Evolutionary conservation across 1,140 invertebrate genomes (phyloP), one percentile per base, ranked within the genome.

Genomic region (Bombus picipes): DNA sequence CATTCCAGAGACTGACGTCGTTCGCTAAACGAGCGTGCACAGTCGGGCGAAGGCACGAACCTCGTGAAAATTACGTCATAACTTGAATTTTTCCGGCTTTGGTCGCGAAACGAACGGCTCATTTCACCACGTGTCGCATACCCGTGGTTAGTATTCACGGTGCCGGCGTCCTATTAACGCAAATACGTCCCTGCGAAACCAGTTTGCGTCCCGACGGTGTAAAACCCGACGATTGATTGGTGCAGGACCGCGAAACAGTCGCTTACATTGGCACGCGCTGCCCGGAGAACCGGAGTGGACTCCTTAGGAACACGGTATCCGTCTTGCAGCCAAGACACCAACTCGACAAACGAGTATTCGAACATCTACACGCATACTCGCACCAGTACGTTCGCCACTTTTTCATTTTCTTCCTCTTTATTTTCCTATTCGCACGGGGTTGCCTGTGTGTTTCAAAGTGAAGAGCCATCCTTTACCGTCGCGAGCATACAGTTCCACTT

Each of bases 211-310:
- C 87, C 75, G 43, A 83, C 65, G 70, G 71, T 89, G 84, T 89
- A 89, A 89, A 84, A 81, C 79, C 66, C 57, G 53, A 89, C 87
- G 88, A 89, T 89, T 89, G 88, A 89, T 89, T 88, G 77, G 88
- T 74, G 84, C 81, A 87, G 74, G 43, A 62, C 81, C 87, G 85
- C 84, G 83, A 87, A 85, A 85, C 83, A 83, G 86, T 90, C 87
- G 85, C 83, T 85, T 87, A 85, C 87, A 90, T 90, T 80, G 86
- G 84, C 85, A 90, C 88, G 86, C 87, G 83, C 81, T 86, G 32
- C 76, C 65, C 66, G 43, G 80, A 80, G 83, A 87, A 74, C 86
- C 85, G 47, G 47, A 53, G 57, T 82, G 59, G 77, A 78, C 85
- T 89, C 77, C 77, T 78, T 77, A 77, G 66, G 37, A 78, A 87